Percentiles rank a stretch among this genome's conserved stretches.
These are phyloP conservation scores for Artibeus lituratus DNA, from an alignment of 2,797 vertebrate genomes.

Conservation along the genomic window DNA sequence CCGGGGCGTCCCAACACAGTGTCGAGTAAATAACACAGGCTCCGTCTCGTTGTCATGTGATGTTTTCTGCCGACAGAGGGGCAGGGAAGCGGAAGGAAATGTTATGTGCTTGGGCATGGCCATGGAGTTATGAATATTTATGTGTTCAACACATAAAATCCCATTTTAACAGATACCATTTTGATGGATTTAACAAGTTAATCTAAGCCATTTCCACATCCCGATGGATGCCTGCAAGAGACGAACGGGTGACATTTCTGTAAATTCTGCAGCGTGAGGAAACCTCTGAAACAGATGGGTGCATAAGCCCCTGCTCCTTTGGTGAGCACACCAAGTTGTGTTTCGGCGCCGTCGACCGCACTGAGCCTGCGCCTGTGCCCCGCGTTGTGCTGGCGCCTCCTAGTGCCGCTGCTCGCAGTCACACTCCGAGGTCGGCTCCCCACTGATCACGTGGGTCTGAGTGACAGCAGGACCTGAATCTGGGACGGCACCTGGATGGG, in stretches of 20 bases:
- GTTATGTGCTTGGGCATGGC: background rate
- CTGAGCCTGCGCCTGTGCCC: background rate
- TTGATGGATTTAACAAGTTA: constrained; percentile 57
- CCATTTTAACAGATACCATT: constrained; percentile 55
- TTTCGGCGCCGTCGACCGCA: fast-evolving
- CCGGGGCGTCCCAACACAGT: background rate
- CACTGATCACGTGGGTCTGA: background rate
- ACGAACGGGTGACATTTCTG: background rate
- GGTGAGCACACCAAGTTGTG: background rate
- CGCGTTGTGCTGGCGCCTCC: background rate
- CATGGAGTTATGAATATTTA: constrained; percentile 56
- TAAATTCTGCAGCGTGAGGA: background rate
- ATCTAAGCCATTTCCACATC: constrained; percentile 52
- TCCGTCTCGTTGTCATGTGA: background rate
- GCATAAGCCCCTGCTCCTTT: background rate
- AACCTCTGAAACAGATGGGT: constrained; percentile 23
- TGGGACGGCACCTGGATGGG: background rate
- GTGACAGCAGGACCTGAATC: background rate
- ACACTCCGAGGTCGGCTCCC: background rate
- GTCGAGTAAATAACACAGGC: background rate
- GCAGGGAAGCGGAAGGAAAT: background rate
- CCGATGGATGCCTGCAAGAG: background rate
- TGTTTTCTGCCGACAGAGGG: background rate
- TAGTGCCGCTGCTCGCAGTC: fast-evolving
- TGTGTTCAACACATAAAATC: constrained; percentile 40